phyloP scores from a whole-genome alignment of 2,113 vertebrate species.

The Copsychus sechellarum region DNA sequence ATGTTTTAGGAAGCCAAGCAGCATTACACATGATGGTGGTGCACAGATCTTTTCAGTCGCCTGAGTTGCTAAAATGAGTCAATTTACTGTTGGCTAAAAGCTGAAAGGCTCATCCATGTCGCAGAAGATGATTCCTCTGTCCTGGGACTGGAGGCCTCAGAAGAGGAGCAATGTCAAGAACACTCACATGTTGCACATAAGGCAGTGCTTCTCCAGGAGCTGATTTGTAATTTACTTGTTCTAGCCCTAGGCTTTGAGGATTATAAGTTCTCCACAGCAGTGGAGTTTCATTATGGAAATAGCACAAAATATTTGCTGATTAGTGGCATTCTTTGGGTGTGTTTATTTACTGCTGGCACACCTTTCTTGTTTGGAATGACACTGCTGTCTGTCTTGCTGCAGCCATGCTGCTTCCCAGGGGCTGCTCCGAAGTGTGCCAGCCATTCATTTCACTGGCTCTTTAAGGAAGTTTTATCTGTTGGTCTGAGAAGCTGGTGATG shows the following conservation, averaged over 20 bases:
- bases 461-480: not conserved
- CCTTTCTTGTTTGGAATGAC: not conserved
- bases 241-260: not conserved
- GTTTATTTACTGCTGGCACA: not conserved
- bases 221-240: not conserved
- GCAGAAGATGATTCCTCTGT: not conserved
- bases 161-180: not conserved
- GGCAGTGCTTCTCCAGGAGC: not conserved
- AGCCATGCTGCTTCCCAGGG: not conserved
- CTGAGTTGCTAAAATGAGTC: not conserved
- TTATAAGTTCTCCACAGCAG: not conserved
- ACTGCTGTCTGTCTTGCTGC: not conserved
- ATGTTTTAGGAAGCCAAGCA: not conserved
- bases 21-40: not conserved
- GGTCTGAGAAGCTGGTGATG: not conserved
- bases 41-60: not conserved
- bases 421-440: not conserved
- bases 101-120: not conserved
- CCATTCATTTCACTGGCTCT: not conserved
- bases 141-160: not conserved
- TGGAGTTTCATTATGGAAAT: not conserved
- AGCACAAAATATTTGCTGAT: not conserved
- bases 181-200: accelerated
- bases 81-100: not conserved
- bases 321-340: not conserved